These are phyloP conservation scores for Rhagium mordax DNA, from an alignment of 2,888 invertebrate species.

Conservation along the genomic window DNA sequence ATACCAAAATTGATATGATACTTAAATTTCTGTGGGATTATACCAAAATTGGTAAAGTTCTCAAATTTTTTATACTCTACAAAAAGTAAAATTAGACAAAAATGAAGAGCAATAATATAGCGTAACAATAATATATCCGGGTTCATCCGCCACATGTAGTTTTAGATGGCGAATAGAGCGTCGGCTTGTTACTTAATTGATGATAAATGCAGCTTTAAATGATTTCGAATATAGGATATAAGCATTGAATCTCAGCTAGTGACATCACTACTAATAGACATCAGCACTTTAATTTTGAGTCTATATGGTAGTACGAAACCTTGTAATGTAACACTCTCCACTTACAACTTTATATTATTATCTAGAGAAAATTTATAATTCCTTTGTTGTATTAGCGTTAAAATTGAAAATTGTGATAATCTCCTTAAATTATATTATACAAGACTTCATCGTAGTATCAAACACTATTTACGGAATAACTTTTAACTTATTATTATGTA, in stretches of 20 bases:
- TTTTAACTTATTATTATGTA: slow-evolving; percentile 27
- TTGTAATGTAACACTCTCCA: slow-evolving; percentile 22
- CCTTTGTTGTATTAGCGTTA: slow-evolving; percentile 28
- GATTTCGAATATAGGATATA: background rate
- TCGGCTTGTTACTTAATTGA: background rate
- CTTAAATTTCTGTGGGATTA: background rate
- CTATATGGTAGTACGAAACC: slow-evolving; percentile 24
- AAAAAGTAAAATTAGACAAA: slow-evolving; percentile 4
- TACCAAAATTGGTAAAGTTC: background rate
- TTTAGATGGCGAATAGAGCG: background rate
- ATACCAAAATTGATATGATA: no score
- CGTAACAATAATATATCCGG: background rate
- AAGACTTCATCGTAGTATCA: slow-evolving; percentile 24
- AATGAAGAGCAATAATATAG: slow-evolving; percentile 17
- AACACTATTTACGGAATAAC: slow-evolving; percentile 4
- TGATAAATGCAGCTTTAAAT: background rate
- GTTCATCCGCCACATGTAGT: background rate
- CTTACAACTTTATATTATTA: slow-evolving; percentile 34
- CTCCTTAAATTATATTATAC: slow-evolving; percentile 30
- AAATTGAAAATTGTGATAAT: slow-evolving; percentile 31
- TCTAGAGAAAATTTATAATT: slow-evolving; percentile 31
- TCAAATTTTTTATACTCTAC: background rate
- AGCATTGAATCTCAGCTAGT: slow-evolving; percentile 16
- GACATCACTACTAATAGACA: slow-evolving; percentile 31
- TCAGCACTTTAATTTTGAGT: slow-evolving; percentile 29